Base-by-base conservation (phyloP, 1,140 invertebrate genomes). In the Microplitis mediator region DNA sequence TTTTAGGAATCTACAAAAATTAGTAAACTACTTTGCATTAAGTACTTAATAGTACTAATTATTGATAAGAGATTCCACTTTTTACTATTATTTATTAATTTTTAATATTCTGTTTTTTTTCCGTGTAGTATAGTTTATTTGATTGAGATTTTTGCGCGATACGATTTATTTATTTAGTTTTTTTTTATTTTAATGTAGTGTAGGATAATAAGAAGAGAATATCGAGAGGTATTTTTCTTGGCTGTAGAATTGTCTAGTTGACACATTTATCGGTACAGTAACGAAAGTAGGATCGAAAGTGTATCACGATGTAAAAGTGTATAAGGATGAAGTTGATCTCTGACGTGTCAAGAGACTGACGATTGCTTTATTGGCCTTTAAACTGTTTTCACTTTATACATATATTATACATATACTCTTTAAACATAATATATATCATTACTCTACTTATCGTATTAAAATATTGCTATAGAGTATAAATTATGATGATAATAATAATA, bases 341-440 rank as follows among this genome's bases (percentile, higher is more conserved):
- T 61, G 51, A 73, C 58, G 69, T 71, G 68, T 74, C 58, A 63
- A 61, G 54, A 75, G 39, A 39, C 66, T 72, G 79, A 71, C 65
- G 79, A 81, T 77, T 70, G 71, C n/a, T 81, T 81, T 81, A 80
- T 73, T 69, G 76, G 71, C 65, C 75, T 78, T 80, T 79, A 78
- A 81, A 80, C 76, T 77, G 79, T 82, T 82, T 79, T 80, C 80
- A 78, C 79, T 75, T 80, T 72, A 74, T 74, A 58, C 73, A 73
- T 54, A 71, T 71, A 71, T 39, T 52, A 73, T 56, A 50, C 31
- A 13, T 62, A 39, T 70, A 56, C 23, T 58, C 64, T 67, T 75
- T 32, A 39, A 60, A 13, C 0, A 56, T 56, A 56, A 11, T 16
- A 56, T 5, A 56, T 56, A 56, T 45, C 39, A 45, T 45, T 45